Base-by-base conservation (phyloP, 2,888 invertebrate genomes). In the Platynereis dumerilii region DNA sequence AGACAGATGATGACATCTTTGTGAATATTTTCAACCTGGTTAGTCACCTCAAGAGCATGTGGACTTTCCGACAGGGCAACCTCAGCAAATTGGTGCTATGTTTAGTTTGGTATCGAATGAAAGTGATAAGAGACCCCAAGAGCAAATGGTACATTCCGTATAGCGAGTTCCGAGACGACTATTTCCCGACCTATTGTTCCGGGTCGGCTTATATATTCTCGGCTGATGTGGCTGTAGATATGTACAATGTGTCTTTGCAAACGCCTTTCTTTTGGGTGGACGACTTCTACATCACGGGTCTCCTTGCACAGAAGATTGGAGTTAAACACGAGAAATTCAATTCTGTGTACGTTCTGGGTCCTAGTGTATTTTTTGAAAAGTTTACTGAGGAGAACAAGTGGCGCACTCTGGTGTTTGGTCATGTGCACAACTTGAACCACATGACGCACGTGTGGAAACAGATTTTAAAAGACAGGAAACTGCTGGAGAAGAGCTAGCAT, bases 251-350 rank as follows among this genome's bases (percentile, higher is more conserved):
- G 56, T 90, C 90, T 0, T 89, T 90, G 75, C 84, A 82, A 7
- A 83, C 88, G n/a, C 85, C 87, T 22, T 91, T 90, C 75, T 94
- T 96, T 84, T 96, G 95, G 94, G 93, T 96, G 67, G 95, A 96
- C 78, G 95, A 96, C 80, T 90, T 92, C 54, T 91, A 90, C 80
- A 85, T 95, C 0, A 95, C 94, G 0, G 95, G 95, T 1, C 86
- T 93, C 58, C 83, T 94, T n/a, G 78, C 80, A 0, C 71, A 75
- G 53, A 72, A 72, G 26, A 65, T 80, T n/a, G 74, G 74, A 10
- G 68, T 79, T 15, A 69, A 71, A 52, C 79, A 80, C 57, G 69
- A 69, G 57, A 72, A 76, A 27, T 74, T 78, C 55, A 82, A 82
- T 72, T 68, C 74, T 10, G 75, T 75, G 39, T 83, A 82, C 69